These are phyloP conservation scores for Koerneria pararmatus DNA, from an alignment of 2,888 invertebrate genomes.

Conservation along the genomic window DNA sequence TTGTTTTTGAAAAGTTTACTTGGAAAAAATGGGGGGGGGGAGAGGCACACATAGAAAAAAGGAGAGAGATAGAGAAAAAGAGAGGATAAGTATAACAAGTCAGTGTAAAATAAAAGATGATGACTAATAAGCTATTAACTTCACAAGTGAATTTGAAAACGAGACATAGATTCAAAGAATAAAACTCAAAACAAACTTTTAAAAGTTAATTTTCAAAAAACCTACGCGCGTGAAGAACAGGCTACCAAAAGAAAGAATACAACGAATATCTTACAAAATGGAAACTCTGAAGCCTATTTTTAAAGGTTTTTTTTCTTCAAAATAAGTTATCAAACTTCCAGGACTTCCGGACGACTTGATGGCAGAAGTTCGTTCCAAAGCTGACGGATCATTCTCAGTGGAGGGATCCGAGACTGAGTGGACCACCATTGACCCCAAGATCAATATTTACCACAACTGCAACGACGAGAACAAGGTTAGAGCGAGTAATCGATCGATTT, in stretches of 20 bases:
- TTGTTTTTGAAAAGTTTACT: neutral
- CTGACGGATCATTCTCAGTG: conserved; percentile 26
- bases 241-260: no score
- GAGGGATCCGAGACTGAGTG: conserved; percentile 31
- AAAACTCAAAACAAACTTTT: no score
- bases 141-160: no score
- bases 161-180: no score
- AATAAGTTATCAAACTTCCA: conserved; percentile 27
- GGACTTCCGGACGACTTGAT: conserved; percentile 30
- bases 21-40: neutral
- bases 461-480: conserved; percentile 40
- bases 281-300: no score
- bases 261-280: no score
- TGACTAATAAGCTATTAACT: no score
- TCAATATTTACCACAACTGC: conserved; percentile 54
- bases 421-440: conserved; percentile 43
- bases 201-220: no score
- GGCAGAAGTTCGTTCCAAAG: conserved; percentile 27
- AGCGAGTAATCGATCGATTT: no score
- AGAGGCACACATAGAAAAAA: neutral
- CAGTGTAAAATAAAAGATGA: no score
- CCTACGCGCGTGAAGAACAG: no score
- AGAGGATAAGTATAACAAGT: neutral
- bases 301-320: neutral
- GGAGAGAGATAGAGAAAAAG: neutral